Evolutionary conservation across 2,113 vertebrate species (phyloP).

Genomic region (Motacilla alba): DNA sequence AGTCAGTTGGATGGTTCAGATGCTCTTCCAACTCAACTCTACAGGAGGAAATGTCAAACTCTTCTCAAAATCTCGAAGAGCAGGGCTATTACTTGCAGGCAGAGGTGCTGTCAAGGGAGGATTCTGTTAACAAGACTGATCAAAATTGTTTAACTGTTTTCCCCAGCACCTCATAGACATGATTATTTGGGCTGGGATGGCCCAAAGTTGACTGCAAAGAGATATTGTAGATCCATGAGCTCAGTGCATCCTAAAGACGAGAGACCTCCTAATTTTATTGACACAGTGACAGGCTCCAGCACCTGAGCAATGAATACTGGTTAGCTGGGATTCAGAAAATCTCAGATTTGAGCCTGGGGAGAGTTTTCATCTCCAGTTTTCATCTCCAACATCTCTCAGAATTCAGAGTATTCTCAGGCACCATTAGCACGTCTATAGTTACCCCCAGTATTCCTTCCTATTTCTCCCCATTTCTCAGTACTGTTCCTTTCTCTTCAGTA

Average conservation of each 20-base stretch:
- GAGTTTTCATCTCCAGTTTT: neutral
- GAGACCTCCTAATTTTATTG: neutral
- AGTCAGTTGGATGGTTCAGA: neutral
- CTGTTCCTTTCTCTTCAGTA: neutral
- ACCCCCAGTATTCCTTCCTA: neutral
- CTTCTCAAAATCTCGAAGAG: neutral
- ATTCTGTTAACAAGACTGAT: neutral
- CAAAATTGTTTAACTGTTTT: neutral
- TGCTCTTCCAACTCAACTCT: neutral
- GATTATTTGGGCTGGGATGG: neutral
- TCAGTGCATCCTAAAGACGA: neutral
- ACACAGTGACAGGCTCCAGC: neutral
- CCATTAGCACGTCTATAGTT: neutral
- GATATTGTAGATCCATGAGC: neutral
- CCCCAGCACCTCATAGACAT: neutral
- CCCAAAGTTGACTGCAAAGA: fast-evolving
- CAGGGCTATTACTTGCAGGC: fast-evolving
- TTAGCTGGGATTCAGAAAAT: neutral
- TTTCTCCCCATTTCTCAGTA: neutral
- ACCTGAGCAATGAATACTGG: neutral
- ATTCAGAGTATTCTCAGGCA: neutral
- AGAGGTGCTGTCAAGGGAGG: neutral
- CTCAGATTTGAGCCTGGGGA: neutral
- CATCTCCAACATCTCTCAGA: neutral
- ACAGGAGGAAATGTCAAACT: neutral